Evolutionary conservation across 2,888 invertebrate species (phyloP).

Genomic region (Phaedon cochleariae): DNA sequence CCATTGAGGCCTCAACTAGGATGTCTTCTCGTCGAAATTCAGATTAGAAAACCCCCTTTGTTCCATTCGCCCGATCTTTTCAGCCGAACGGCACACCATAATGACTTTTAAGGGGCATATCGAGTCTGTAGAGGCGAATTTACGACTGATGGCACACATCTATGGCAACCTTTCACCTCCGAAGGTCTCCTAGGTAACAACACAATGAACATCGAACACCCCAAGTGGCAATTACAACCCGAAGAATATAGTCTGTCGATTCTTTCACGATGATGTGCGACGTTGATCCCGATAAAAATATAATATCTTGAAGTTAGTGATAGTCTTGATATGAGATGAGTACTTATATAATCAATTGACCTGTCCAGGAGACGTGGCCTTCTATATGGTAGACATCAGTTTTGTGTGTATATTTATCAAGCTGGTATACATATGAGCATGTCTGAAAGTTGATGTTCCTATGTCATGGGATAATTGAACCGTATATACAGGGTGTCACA

Average conservation of each 20-base stretch:
- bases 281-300: too few relatives aligned
- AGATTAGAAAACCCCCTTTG: slow-evolving; percentile 28
- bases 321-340: too few relatives aligned
- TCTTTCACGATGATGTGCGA: not conserved
- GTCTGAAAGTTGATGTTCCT: too few relatives aligned
- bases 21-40: not conserved
- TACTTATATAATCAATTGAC: too few relatives aligned
- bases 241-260: not conserved
- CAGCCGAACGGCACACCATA: slow-evolving; percentile 35
- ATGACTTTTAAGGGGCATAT: slow-evolving; percentile 38
- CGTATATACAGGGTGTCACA: too few relatives aligned
- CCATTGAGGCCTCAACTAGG: not conserved
- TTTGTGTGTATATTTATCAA: too few relatives aligned
- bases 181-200: slow-evolving; percentile 55
- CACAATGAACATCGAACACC: slow-evolving; percentile 38
- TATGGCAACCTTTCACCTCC: slow-evolving; percentile 60
- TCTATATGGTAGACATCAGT: too few relatives aligned
- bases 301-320: too few relatives aligned
- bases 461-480: too few relatives aligned
- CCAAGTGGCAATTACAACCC: slow-evolving; percentile 29
- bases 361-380: too few relatives aligned
- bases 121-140: slow-evolving; percentile 43
- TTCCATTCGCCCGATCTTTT: slow-evolving; percentile 37
- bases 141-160: slow-evolving; percentile 54
- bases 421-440: too few relatives aligned